Evolutionary conservation across 2,888 invertebrate genomes (phyloP), one percentile per base, ranked within the genome.

Genomic region (Ophion ellenae): DNA sequence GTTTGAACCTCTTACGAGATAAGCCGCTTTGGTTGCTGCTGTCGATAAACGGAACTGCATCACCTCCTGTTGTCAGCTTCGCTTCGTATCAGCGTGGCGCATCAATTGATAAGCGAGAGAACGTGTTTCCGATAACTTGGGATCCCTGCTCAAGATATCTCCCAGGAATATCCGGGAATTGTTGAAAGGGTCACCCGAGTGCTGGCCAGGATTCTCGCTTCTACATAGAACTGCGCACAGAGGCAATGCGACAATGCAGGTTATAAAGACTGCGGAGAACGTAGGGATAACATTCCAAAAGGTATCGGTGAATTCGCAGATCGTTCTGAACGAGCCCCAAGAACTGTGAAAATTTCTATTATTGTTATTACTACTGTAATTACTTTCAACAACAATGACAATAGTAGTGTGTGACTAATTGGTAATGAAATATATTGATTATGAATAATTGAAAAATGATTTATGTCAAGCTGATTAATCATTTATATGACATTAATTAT

Each of bases 1-100:
- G 10, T 20, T 24, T 9, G 61, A 61, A 61, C 10, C 61, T 61
- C 61, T 24, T 24, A 24, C 61, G 61, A 61, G 61, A 24, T 61
- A 61, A 73, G 73, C 73, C 57, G 59, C 73, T 36, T 73, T 59
- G n/a, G 59, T 36, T 32, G 53, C 36, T 73, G 57, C 36, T 73
- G 73, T 73, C 59, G 59, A 73, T 73, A 11, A 3, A 24, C 20
- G 61, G 53, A 53, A 61, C 32, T 73, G 20, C 53, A 36, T 73
- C 32, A 73, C 14, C 11, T 57, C 59, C 36, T 59, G 32, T 53
- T 57, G 32, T 57, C 57, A 57, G 11, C 57, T 11, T 20, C 10
- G 57, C 20, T 11, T 20, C 10, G 57, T 11, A 32, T 73, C 71
- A 14, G 71, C 53, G 2, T 36, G 32, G 10, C 73, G 9, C 9